These are phyloP conservation scores for Agapornis canus DNA, from an alignment of 2,797 vertebrate species.

Conservation along the genomic window DNA sequence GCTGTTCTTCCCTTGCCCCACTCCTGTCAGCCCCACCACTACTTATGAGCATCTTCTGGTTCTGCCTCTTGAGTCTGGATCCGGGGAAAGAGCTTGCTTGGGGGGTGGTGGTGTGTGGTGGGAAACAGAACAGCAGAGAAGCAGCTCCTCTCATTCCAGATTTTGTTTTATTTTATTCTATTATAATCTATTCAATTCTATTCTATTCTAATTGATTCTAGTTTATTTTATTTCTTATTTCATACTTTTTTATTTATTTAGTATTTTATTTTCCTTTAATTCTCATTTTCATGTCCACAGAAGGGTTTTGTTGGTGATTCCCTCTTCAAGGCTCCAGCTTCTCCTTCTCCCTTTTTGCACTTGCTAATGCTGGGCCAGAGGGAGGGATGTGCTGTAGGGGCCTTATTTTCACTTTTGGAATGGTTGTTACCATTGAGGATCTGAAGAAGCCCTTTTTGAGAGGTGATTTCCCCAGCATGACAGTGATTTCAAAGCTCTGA, in stretches of 20 bases:
- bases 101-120: neutral
- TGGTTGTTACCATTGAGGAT: rapidly evolving
- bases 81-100: neutral
- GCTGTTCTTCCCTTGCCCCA: neutral
- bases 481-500: neutral
- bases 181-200: neutral
- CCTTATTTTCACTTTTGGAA: neutral
- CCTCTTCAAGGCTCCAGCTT: neutral
- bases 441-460: neutral
- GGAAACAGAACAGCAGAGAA: neutral
- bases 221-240: neutral
- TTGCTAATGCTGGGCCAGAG: neutral
- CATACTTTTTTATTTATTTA: neutral
- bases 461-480: neutral
- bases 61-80: neutral
- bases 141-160: neutral
- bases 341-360: neutral
- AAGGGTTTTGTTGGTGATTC: neutral
- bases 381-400: neutral
- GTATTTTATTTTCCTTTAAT: neutral
- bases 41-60: neutral
- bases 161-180: neutral
- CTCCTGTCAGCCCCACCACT: neutral
- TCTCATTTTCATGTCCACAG: neutral
- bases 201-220: neutral